Evolutionary conservation across 2,888 invertebrate species (phyloP), one percentile per base, ranked within the genome.

Genomic region (Chloroclysta siterata): DNA sequence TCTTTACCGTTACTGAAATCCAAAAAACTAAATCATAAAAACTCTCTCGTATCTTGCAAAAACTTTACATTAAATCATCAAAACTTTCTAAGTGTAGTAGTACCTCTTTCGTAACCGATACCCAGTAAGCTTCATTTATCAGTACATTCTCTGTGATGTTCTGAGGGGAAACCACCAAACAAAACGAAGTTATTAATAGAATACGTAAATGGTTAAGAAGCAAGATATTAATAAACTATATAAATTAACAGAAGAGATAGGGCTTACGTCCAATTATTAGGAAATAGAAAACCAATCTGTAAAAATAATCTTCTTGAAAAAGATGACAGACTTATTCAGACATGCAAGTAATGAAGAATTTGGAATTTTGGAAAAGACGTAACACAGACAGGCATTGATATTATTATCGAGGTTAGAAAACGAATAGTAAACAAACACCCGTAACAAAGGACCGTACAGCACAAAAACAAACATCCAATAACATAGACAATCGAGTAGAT

Each of bases 91-190:
- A 94, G 93, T 94, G 95, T 97, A 84, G 76, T 85, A 86, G 86
- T 93, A 97, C 97, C 97, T 97, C 97, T 95, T 96, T 96, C 92
- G 97, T 97, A 94, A 97, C 95, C 93, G 96, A 95, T 94, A 97
- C 97, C 97, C 97, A 97, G 94, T 96, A 96, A 89, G 97, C 97
- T 95, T 97, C 97, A 95, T 97, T 98, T 95, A 97, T 95, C 95
- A 97, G 97, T 94, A 97, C 96, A 95, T 97, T 96, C 96, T 97
- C 97, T 94, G 97, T 97, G 96, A 98, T 97, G 95, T 98, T 98
- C 98, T 98, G 97, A 94, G 95, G 95, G 94, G 94, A 95, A 94
- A 95, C 88, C 89, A 90, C 88, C 87, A 93, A 93, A 93, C 85
- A 93, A 93, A 91, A 91, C 80, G 84, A 85, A 90, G 81, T 90